Base-by-base conservation (phyloP, 2,888 invertebrate genomes). In the Pollenia angustigena region DNA sequence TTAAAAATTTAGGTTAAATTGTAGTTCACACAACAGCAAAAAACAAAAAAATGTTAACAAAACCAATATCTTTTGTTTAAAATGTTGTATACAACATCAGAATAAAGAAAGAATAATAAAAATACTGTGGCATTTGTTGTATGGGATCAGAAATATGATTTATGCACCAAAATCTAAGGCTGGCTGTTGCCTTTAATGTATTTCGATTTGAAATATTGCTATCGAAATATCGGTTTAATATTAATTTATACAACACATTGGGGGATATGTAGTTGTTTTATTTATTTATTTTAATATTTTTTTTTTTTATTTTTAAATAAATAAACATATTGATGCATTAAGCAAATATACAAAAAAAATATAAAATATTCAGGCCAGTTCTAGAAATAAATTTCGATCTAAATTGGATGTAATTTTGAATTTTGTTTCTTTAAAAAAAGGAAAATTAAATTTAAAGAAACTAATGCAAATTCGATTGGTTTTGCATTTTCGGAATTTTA, bases 1-100 rank as follows among this genome's bases (percentile, higher is more conserved):
- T 80, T 84, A 69, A n/a, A 56, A 79, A 74, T 74, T 74, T 68
- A 23, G 74, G 62, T 85, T 80, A 80, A 84, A 80, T 80, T 84
- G 18, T 74, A 32, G 32, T 40, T 23, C 6, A 50, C 7, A 52
- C 4, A 12, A 16, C 14, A 7, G 48, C 14, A 60, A 12, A 16
- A 50, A 72, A 56, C 42, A 10, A 52, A 40, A 40, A 23, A 42
- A 58, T 18, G 11, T 32, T 32, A 32, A 32, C 32, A 74, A 40
- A 50, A 50, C 23, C 54, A 54, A 75, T 32, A 50, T 16, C n/a
- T 76, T 66, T 52, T 12, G 7, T 50, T 10, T 11, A 60, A 16
- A 58, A 10, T 58, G 56, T 14, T 58, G 56, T 14, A 11, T 9
- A 23, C 6, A 64, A 76, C 3, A 42, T 0, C n/a, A 54, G 32